Conservation (phyloP, 2,113 vertebrate genomes). For the Lepus timidus region DNA sequence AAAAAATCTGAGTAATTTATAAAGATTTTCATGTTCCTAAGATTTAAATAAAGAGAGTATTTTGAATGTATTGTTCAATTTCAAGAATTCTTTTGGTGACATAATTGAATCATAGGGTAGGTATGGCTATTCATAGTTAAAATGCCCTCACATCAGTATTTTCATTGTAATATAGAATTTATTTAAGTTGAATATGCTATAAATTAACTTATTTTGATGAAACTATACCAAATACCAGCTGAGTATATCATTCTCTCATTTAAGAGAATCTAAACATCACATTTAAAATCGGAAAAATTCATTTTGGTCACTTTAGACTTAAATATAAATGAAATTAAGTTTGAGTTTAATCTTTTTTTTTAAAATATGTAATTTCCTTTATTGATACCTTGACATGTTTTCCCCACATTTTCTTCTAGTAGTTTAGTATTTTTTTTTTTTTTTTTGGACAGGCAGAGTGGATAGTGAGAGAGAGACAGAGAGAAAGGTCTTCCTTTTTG, state of each 20-base stretch:
- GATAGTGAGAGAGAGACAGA: too few species aligned
- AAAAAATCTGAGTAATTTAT: constrained; percentile 54
- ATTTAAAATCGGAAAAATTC: constrained; percentile 57
- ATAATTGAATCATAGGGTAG: neutral
- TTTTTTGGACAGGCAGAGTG: too few species aligned
- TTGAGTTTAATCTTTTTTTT: too few species aligned
- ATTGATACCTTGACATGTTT: too few species aligned
- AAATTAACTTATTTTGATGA: constrained; percentile 49
- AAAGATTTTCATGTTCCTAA: neutral
- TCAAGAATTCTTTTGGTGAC: constrained; percentile 52
- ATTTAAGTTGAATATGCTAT: constrained; percentile 21
- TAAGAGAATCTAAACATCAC: constrained; percentile 61
- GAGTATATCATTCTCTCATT: constrained; percentile 23
- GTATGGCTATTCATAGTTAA: constrained; percentile 36
- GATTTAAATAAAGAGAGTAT: constrained; percentile 50
- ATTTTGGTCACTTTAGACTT: constrained; percentile 2
- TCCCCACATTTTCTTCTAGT: too few species aligned
- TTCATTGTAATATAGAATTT: constrained; percentile 34
- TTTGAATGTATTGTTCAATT: constrained; percentile 45
- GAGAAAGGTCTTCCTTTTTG: too few species aligned
- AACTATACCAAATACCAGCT: constrained; percentile 42
- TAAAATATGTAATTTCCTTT: too few species aligned
- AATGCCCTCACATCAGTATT: constrained; percentile 2
- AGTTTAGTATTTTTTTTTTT: too few species aligned
- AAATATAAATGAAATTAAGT: neutral